phyloP scores from a whole-genome alignment of 2,113 vertebrate genomes.

The Ploceus nigricollis region DNA sequence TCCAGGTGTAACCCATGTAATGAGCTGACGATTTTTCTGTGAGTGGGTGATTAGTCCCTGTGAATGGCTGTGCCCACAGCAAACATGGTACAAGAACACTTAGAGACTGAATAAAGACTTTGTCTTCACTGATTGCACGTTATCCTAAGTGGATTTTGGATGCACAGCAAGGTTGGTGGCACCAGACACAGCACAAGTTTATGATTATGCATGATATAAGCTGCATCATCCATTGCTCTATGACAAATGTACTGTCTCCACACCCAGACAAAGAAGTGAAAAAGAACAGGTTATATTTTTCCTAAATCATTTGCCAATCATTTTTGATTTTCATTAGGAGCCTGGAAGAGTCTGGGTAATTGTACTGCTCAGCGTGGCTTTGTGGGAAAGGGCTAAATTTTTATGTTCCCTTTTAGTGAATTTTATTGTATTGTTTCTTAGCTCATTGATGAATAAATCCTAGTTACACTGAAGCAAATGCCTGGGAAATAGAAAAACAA shows the following conservation, averaged over 20 bases:
- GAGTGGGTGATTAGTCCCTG: background rate
- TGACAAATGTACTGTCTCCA: background rate
- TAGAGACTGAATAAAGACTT: background rate
- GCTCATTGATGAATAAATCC: slow-evolving; percentile 48
- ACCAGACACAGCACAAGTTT: background rate
- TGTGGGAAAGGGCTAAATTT: slow-evolving; percentile 43
- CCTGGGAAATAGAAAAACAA: slow-evolving; percentile 4
- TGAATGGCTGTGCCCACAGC: background rate
- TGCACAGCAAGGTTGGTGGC: background rate
- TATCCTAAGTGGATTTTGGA: background rate
- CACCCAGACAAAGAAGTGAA: background rate
- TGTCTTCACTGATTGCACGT: background rate
- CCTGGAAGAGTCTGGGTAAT: background rate
- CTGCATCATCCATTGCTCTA: background rate
- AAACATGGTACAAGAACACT: background rate
- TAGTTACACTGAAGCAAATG: slow-evolving; percentile 29
- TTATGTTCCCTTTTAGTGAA: slow-evolving; percentile 55
- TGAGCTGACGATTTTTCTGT: background rate
- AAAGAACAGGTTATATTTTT: background rate
- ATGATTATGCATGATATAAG: background rate
- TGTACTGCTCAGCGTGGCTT: background rate
- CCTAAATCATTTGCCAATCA: background rate
- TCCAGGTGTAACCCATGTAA: fast-evolving
- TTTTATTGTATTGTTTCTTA: slow-evolving; percentile 56
- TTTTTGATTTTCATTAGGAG: slow-evolving; percentile 42